phyloP scores from a whole-genome alignment of 2,113 vertebrate genomes.

The Drymodes brunneopygia region DNA sequence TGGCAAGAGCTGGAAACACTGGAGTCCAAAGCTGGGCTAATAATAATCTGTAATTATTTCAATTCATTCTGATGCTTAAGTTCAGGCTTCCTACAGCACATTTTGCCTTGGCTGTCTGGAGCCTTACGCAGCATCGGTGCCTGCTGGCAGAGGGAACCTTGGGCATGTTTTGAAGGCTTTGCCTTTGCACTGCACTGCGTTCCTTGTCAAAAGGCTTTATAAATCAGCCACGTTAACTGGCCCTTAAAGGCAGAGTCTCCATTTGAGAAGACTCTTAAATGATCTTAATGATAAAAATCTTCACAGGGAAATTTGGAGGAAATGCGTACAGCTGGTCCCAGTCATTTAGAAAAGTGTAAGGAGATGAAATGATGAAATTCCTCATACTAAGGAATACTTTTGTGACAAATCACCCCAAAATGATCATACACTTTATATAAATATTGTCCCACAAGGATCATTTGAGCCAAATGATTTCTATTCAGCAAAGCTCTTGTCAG shows the following conservation, averaged over 20 bases:
- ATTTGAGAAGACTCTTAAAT: neutral
- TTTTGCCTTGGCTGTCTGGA: slow-evolving; percentile 1
- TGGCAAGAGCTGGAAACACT: neutral
- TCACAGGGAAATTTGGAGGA: neutral
- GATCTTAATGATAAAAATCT: neutral
- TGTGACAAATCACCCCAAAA: neutral
- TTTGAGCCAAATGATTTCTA: slow-evolving; percentile 20
- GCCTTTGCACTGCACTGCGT: neutral
- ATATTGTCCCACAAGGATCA: neutral
- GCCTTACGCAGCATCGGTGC: neutral
- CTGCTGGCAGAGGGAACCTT: neutral
- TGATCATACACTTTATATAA: neutral
- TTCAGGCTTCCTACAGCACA: slow-evolving; percentile 3
- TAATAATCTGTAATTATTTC: neutral
- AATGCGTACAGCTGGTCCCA: neutral
- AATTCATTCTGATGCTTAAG: neutral
- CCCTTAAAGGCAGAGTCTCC: neutral
- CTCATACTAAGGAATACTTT: neutral
- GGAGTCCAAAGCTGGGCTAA: neutral
- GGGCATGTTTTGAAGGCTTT: neutral
- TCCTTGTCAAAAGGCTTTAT: slow-evolving; percentile 6
- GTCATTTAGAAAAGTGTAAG: neutral
- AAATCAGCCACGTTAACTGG: neutral
- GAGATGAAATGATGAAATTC: slow-evolving; percentile 4
- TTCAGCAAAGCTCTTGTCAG: neutral